Percentiles rank a stretch among this genome's conserved stretches.
Conservation (phyloP, 2,797 vertebrate genomes). For the Phrynocephalus forsythii region DNA sequence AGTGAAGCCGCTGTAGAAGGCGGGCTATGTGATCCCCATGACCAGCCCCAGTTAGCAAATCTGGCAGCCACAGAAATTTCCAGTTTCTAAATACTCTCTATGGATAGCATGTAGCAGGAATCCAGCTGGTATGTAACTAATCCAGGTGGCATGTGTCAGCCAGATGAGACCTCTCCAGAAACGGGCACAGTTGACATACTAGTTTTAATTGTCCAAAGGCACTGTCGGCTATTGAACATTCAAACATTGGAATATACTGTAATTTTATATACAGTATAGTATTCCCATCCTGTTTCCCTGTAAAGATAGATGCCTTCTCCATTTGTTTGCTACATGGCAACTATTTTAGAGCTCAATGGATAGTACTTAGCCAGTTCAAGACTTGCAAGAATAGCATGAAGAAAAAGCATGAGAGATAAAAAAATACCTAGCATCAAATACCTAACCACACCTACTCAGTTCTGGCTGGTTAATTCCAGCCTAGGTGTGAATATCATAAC, state of each 20-base stretch:
- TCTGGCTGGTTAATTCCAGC: background rate
- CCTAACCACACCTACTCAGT: background rate
- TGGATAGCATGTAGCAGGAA: too few species aligned
- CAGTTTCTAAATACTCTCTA: too few species aligned
- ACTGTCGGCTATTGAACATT: background rate
- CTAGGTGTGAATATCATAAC: too few species aligned
- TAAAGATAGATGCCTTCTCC: background rate
- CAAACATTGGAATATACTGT: background rate
- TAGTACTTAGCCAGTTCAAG: background rate
- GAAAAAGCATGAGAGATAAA: background rate
- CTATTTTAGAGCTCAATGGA: background rate
- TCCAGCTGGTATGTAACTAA: too few species aligned
- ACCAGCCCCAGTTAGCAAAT: too few species aligned
- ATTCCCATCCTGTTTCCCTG: too few species aligned
- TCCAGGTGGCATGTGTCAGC: too few species aligned
- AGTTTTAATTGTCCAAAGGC: too few species aligned
- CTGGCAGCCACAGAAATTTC: background rate
- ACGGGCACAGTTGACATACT: too few species aligned
- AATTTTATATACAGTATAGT: background rate
- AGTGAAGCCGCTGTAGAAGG: too few species aligned
- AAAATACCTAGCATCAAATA: background rate
- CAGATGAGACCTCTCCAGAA: too few species aligned
- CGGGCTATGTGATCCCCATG: too few species aligned
- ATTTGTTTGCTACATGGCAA: background rate
- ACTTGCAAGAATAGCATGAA: background rate